Base-by-base conservation (phyloP, 2,113 vertebrate species). In the Siphamia tubifer region DNA sequence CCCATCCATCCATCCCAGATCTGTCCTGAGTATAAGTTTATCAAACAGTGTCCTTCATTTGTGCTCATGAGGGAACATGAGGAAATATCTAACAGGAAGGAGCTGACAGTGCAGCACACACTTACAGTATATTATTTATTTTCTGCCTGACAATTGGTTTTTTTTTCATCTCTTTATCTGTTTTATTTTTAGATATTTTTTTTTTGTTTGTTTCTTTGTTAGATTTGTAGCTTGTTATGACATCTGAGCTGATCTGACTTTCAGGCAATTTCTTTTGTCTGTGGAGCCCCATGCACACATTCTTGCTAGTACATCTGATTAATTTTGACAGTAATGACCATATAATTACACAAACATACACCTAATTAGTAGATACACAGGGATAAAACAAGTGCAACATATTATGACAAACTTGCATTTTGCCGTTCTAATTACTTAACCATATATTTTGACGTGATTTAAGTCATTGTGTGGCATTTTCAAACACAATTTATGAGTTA, bases 41-140 rank as follows among this genome's bases (percentile, higher is more conserved):
- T 78, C 67, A 76, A 71, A 72, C 16, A 5, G 30, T 76, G 66
- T 39, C 70, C 72, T 74, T 82, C 42, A 61, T 57, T 61, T 61
- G 2, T 45, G 35, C 53, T 66, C 53, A 36, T 27, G 24, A 3
- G 57, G 57, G 76, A 48, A 28, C 47, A 40, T 23, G 2, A 54
- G 52, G 42, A 30, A 8, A 64, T 24, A 13, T 70, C 70, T 55
- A 20, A 34, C 15, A 39, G 30, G 11, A 61, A 32, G 23, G 15
- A 2, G n/a, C 13, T 17, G 32, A 7, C 36, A 10, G 16, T 56
- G 40, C n/a, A 31, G 30, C 24, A 21, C 23, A 38, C 5, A 0
- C n/a, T n/a, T n/a, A n/a, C n/a, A n/a, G n/a, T n/a, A n/a, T n/a
- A n/a, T n/a, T n/a, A n/a, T n/a, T n/a, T n/a, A n/a, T n/a, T n/a